phyloP scores from a whole-genome alignment of 2,113 vertebrate species.

The Zingel zingel region DNA sequence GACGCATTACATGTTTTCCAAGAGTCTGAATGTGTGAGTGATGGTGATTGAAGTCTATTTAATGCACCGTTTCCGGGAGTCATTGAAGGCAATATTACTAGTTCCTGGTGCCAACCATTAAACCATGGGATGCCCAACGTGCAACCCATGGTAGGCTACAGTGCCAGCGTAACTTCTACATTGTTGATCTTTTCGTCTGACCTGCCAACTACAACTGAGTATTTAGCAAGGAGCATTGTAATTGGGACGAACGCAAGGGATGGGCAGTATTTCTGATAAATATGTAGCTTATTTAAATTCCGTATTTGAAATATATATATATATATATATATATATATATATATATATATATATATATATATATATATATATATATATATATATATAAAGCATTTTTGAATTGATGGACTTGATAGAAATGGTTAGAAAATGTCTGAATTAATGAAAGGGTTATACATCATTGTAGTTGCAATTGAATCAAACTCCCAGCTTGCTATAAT shows the following conservation, averaged over 20 bases:
- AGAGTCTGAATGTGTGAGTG: not conserved
- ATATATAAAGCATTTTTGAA: not conserved
- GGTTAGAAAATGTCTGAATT: not conserved
- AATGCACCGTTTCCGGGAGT: not conserved
- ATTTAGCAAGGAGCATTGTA: not conserved
- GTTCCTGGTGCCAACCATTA: too few species aligned
- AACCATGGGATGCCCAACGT: too few species aligned
- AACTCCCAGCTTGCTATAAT: not conserved
- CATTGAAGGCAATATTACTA: not conserved
- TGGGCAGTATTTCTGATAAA: not conserved
- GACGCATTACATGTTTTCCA: not conserved
- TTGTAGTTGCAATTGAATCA: not conserved
- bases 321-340: too few species aligned
- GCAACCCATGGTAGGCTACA: too few species aligned
- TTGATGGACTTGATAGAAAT: not conserved
- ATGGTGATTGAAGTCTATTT: not conserved
- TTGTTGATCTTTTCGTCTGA: not conserved
- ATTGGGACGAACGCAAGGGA: not conserved
- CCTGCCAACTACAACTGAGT: not conserved
- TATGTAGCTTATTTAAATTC: not conserved
- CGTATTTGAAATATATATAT: not conserved
- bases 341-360: too few species aligned
- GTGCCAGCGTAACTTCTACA: too few species aligned
- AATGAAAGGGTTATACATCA: not conserved
- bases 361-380: too few species aligned